Conservation (phyloP, 2,113 vertebrate genomes). For the Cairina moschata region DNA sequence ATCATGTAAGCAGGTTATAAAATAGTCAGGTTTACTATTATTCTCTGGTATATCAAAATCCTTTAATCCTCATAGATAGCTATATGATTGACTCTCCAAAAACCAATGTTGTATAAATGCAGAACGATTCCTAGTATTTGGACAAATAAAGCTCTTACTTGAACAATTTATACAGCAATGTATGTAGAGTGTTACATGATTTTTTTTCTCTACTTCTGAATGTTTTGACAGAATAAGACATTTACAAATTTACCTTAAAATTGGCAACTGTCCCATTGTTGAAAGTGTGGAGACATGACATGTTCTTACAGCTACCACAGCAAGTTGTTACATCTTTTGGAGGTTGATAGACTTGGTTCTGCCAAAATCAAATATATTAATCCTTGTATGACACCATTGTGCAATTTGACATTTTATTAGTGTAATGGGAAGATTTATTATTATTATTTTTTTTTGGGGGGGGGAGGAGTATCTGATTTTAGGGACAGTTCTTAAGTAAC, state of each 20-base stretch:
- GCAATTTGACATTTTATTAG: background rate
- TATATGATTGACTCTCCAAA: background rate
- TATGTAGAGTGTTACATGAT: accelerated
- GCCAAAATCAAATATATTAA: constrained; percentile 25
- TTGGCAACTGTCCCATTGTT: constrained; percentile 85
- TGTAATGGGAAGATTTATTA: background rate
- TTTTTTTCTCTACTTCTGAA: background rate
- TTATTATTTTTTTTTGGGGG: too few species aligned
- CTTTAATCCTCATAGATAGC: background rate
- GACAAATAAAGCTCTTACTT: background rate
- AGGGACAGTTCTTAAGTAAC: background rate
- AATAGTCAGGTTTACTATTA: background rate
- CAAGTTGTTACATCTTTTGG: constrained; percentile 88
- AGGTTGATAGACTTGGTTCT: constrained; percentile 94
- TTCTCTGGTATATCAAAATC: background rate
- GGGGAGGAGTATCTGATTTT: background rate
- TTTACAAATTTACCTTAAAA: constrained; percentile 80
- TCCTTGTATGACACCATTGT: background rate
- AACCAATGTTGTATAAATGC: background rate
- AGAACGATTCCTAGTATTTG: background rate
- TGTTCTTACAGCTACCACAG: constrained; percentile 92
- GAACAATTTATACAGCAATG: background rate
- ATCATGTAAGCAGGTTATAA: background rate
- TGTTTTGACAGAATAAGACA: background rate
- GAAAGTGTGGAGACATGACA: constrained; percentile 88